phyloP scores from a whole-genome alignment of 2,888 invertebrate genomes.

The Schizaphis graminum region DNA sequence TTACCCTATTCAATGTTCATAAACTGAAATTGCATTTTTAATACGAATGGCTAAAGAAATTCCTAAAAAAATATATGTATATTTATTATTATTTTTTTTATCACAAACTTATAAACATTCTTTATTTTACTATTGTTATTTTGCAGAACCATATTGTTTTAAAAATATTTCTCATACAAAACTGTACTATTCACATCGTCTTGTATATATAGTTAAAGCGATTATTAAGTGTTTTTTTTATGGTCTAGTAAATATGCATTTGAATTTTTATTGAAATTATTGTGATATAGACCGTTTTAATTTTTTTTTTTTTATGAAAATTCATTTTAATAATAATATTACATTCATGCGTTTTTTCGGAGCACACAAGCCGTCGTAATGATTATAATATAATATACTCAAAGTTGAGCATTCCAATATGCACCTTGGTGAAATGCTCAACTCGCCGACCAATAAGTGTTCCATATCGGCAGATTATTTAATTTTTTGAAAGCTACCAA shows the following conservation, averaged over 20 bases:
- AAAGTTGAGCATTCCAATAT: neutral
- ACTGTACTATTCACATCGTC: neutral
- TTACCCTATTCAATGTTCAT: neutral
- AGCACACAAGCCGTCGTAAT: neutral
- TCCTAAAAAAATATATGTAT: neutral
- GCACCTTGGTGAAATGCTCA: neutral
- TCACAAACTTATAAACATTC: neutral
- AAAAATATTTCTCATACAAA: slow-evolving; percentile 1
- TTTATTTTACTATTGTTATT: slow-evolving; percentile 19
- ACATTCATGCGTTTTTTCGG: neutral
- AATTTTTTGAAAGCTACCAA: neutral
- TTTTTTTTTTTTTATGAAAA: neutral
- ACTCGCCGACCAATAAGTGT: neutral
- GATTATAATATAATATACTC: neutral
- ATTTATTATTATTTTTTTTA: neutral
- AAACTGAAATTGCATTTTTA: slow-evolving; percentile 13
- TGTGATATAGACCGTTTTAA: neutral
- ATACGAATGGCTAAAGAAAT: neutral
- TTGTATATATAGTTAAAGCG: neutral
- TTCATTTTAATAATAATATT: neutral
- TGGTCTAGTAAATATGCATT: neutral
- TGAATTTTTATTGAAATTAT: slow-evolving; percentile 2
- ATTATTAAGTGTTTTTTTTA: slow-evolving; percentile 9
- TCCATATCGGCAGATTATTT: neutral
- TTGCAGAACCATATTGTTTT: neutral